Evolutionary conservation across 2,888 invertebrate genomes (phyloP), one percentile per base, ranked within the genome.

Genomic region (Papilio protenor): DNA sequence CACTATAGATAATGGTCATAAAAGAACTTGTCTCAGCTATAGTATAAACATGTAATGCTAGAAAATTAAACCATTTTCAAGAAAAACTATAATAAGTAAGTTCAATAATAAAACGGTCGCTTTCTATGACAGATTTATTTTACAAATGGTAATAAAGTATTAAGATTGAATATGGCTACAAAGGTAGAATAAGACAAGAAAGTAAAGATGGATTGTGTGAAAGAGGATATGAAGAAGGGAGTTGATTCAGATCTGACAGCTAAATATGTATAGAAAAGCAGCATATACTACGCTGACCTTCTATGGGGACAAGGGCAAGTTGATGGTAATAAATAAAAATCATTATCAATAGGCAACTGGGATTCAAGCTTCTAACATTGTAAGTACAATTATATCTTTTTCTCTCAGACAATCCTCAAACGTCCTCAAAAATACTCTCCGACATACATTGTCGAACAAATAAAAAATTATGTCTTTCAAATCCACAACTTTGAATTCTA

Each of bases 401-500:
- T 40, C 40, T n/a, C 66, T 40, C 66, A 10, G 40, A 23, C 72
- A 47, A 45, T 76, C 49, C 23, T 66, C 78, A 73, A 45, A 14
- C n/a, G 66, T 69, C 66, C 45, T 69, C 12, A 72, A 72, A 55
- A 78, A 76, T 73, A 77, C 61, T 61, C 49, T 70, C 59, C 72
- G 70, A 73, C 45, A 77, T 78, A 80, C 75, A 73, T 73, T 78
- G 73, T 77, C 73, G 77, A 79, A 80, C 73, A 81, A 81, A 79
- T 81, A 76, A 78, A 81, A 79, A 76, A 61, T 77, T 66, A 77
- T 73, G 64, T 61, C 70, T 77, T 79, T 80, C 79, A 83, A 81
- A 85, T 85, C 85, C 82, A 69, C 81, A 79, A 81, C 80, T 85
- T 84, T 79, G 70, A 77, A 87, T 86, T 85, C 87, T 80, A 76